A percentile compares a stretch with the other conserved stretches of the same genome.
phyloP scores from a whole-genome alignment of 64 coral and sea anemone species.

The Montipora efflorescens region DNA sequence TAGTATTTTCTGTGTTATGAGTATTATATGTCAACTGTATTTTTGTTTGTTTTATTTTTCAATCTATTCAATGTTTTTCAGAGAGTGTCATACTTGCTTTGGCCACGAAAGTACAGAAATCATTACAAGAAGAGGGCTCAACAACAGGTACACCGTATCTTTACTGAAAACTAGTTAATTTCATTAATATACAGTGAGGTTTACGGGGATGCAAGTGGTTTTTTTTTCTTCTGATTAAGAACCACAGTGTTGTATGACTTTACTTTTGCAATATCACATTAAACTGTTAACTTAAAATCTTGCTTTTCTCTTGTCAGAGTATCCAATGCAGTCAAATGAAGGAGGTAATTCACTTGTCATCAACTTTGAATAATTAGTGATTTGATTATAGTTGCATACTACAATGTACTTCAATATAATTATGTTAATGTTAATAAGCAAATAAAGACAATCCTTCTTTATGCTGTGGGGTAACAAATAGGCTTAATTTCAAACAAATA shows the following conservation, averaged over 20 bases:
- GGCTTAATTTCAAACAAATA: too few species aligned
- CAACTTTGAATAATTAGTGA: background rate
- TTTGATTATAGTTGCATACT: background rate
- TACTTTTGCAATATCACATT: background rate
- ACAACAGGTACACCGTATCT: conserved; percentile 7
- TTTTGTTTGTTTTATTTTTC: background rate
- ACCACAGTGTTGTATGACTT: background rate
- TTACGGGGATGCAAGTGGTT: too few species aligned
- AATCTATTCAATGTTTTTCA: background rate
- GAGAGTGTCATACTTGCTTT: conserved; percentile 80
- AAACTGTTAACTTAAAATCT: background rate
- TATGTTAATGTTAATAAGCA: too few species aligned
- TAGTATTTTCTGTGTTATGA: too few species aligned
- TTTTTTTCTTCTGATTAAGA: too few species aligned
- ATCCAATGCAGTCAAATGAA: conserved; percentile 80
- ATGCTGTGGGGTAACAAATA: too few species aligned
- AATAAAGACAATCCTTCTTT: too few species aligned
- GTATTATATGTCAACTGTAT: background rate
- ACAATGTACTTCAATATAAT: too few species aligned
- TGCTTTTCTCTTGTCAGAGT: conserved; percentile 9
- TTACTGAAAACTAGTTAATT: background rate
- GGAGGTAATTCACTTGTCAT: conserved; percentile 56
- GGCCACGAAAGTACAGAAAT: conserved; percentile 90
- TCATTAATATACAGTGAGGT: too few species aligned
- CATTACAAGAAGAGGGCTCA: conserved; percentile 70